Percentiles rank a stretch among this genome's conserved stretches.
Evolutionary conservation across 2,113 vertebrate genomes (phyloP).

Genomic region (Oryzias woworae): DNA sequence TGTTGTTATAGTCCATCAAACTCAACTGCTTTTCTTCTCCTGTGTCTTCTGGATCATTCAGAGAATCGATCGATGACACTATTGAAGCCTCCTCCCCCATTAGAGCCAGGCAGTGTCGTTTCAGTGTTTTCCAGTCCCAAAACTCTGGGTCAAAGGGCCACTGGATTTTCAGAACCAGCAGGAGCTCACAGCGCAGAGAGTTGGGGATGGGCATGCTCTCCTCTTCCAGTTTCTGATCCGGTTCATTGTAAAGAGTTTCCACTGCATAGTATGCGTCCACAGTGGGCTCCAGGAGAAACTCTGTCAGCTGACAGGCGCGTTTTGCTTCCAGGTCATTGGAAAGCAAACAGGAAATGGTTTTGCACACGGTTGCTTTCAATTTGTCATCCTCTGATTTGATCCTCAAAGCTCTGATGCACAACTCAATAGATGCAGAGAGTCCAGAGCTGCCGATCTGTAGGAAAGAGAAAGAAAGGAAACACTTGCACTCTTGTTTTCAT

Average conservation of each 20-base stretch:
- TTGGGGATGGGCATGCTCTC: conserved; percentile 93
- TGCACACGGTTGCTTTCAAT: conserved; percentile 93
- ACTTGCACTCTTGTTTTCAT: neutral
- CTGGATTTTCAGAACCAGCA: conserved; percentile 94
- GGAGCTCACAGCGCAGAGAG: conserved; percentile 93
- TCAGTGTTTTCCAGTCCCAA: conserved; percentile 98
- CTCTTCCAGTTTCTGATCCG: conserved; percentile 95
- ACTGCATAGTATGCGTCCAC: conserved; percentile 97
- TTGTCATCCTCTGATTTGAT: conserved; percentile 87
- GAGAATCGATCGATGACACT: conserved; percentile 93
- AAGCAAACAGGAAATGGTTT: conserved; percentile 95
- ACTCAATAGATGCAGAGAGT: conserved; percentile 89
- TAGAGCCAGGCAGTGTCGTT: conserved; percentile 90
- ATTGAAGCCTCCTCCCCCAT: conserved; percentile 98
- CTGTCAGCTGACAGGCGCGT: conserved; percentile 94
- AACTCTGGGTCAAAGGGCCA: conserved; percentile 99
- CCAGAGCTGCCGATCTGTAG: conserved; percentile 86
- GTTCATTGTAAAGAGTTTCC: conserved; percentile 95
- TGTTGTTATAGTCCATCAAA: conserved; percentile 77
- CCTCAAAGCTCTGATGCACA: conserved; percentile 90
- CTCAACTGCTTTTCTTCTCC: conserved; percentile 79
- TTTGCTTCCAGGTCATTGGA: conserved; percentile 94
- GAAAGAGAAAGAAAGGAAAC: conserved; percentile 35
- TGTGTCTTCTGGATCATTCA: conserved; percentile 87
- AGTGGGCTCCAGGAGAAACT: conserved; percentile 95